Base-by-base conservation (phyloP, 2,888 invertebrate species). In the Harmothoe impar region DNA sequence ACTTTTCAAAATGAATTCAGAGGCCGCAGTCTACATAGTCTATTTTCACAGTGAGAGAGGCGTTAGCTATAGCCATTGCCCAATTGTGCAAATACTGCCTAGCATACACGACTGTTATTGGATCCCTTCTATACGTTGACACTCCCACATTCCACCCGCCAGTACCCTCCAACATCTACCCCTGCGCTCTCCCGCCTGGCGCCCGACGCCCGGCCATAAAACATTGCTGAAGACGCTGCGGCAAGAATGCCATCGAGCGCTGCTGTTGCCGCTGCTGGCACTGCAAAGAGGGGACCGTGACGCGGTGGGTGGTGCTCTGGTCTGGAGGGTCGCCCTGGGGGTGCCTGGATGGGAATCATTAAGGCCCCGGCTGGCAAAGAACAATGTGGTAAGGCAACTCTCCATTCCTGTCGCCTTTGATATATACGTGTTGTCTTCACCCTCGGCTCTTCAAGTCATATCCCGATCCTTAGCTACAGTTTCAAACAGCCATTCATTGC, bases 381-480 rank as follows among this genome's bases (percentile, higher is more conserved):
- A 86, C 25, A 86, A 86, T 86, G 86, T 33, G 86, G 86, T 86
- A 86, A 54, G 86, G 20, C 20, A 86, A 86, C 86, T 86, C 86
- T 54, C 56, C 86, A 10, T 54, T 86, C 86, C 54, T 56, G 43
- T 62, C 3, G 43, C 23, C 84, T 84, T 84, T 84, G 84, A 84
- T 84, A 84, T 84, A 84, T 25, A 43, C 33, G 43, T 78, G 12
- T 84, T 84, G 51, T 84, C 33, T 84, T 72, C 29, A 72, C 3
- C 25, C 72, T 7, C 62, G 43, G 43, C 10, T 62, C 62, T n/a
- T 72, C 72, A 62, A 62, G n/a, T 25, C 25, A 17, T 72, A 29
- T 15, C 29, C 31, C 17, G 1, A 72, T 15, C 43, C 10, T 20
- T 43, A 17, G 35, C 23, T 23, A 17, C 84, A 35, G 3, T 3